These are phyloP conservation scores for Gallirallus australis DNA, from an alignment of 2,797 vertebrate species.

Conservation along the genomic window DNA sequence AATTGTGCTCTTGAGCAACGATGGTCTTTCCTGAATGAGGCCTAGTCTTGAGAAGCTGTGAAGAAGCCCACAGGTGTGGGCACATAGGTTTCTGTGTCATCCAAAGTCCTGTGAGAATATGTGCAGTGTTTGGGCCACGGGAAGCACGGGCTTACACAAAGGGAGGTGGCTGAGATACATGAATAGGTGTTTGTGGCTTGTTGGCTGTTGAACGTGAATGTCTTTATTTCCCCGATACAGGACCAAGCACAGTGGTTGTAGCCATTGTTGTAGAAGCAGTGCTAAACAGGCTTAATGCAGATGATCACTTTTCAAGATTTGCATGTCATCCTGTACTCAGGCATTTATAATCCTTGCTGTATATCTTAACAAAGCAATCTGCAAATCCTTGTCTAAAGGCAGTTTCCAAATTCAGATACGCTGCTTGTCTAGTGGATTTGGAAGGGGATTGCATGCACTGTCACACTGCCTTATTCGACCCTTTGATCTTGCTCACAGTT, in stretches of 20 bases:
- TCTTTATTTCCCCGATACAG: neutral
- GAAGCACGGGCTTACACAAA: neutral
- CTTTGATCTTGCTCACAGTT: conserved; percentile 6
- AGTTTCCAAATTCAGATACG: neutral
- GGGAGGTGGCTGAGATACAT: neutral
- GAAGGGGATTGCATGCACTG: neutral
- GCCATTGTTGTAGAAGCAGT: neutral
- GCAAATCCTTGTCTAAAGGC: neutral
- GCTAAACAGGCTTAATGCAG: conserved; percentile 7
- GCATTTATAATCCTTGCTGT: neutral
- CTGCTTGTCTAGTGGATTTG: conserved; percentile 1
- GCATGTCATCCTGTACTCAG: neutral
- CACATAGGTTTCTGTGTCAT: neutral
- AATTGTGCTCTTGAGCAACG: neutral
- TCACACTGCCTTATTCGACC: neutral
- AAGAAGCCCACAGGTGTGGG: neutral
- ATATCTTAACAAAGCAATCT: conserved; percentile 17
- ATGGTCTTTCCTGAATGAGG: neutral
- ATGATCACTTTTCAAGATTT: neutral
- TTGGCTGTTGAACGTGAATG: neutral
- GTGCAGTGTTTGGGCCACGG: neutral
- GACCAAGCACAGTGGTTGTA: neutral
- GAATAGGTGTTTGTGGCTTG: neutral
- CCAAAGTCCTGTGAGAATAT: neutral
- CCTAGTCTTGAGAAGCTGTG: neutral